Evolutionary conservation across 2,797 vertebrate species (phyloP).

Genomic region (Poliocrania exsul): DNA sequence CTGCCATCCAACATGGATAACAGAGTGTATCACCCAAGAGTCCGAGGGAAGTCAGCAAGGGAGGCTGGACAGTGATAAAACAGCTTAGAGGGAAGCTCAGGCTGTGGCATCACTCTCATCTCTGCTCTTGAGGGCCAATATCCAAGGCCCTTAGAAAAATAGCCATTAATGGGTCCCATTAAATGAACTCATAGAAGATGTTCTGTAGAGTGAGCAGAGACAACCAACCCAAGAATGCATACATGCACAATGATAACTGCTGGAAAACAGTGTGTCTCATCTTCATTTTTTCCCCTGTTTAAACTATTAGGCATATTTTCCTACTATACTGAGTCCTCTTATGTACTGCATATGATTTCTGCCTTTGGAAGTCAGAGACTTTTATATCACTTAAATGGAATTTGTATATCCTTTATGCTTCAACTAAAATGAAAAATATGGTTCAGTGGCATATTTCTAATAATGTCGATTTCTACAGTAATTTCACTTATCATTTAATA

Average conservation of each 20-base stretch:
- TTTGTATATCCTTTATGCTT: neutral
- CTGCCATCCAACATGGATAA: neutral
- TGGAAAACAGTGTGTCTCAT: neutral
- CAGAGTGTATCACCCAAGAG: neutral
- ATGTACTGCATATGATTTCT: neutral
- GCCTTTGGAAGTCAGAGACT: neutral
- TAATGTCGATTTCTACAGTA: neutral
- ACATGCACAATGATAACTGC: neutral
- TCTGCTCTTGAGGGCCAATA: slow-evolving; percentile 21
- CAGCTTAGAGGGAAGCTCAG: neutral
- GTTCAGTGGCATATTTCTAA: neutral
- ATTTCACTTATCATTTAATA: neutral
- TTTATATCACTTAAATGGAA: neutral
- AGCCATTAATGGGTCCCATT: neutral
- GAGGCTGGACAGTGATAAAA: slow-evolving; percentile 24
- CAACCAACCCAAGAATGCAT: neutral
- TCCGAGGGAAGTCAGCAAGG: neutral
- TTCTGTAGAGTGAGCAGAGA: neutral
- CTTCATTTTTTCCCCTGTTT: neutral
- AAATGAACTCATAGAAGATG: neutral
- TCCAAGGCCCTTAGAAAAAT: slow-evolving; percentile 34
- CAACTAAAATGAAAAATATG: neutral
- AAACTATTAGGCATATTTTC: neutral
- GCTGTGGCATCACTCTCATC: slow-evolving; percentile 7
- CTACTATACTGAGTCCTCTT: neutral